These are phyloP conservation scores for Falco peregrinus DNA, from an alignment of 2,797 vertebrate genomes.

Conservation along the genomic window DNA sequence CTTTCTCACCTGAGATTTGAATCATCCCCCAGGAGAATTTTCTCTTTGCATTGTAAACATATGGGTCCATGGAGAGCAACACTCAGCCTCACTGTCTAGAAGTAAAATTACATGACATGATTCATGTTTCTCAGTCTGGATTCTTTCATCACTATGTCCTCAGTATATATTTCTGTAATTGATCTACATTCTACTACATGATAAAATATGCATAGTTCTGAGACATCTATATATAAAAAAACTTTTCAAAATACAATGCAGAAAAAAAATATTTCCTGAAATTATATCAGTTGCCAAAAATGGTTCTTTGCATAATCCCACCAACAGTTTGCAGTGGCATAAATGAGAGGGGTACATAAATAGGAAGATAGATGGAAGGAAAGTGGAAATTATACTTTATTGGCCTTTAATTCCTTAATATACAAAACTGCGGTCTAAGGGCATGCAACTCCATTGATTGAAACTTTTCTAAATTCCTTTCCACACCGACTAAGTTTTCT, in stretches of 20 bases:
- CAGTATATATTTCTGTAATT: background rate
- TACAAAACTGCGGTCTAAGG: background rate
- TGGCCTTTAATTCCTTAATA: background rate
- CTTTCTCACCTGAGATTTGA: background rate
- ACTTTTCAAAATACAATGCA: background rate
- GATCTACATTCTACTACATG: background rate
- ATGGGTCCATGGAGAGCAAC: background rate
- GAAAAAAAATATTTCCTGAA: background rate
- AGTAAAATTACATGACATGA: background rate
- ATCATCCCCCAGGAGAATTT: background rate
- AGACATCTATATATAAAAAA: background rate
- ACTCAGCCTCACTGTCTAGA: background rate
- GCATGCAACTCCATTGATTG: rapidly evolving
- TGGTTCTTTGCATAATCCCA: background rate
- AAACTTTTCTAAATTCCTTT: background rate
- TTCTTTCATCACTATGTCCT: background rate
- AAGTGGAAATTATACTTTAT: background rate
- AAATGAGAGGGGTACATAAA: background rate
- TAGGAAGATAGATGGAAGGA: background rate
- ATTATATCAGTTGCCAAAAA: background rate
- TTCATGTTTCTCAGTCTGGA: background rate
- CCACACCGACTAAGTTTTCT: background rate
- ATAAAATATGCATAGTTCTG: background rate
- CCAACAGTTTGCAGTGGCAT: background rate
- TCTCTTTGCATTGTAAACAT: background rate